Conservation (phyloP, 2,888 invertebrate species). For the Synanthedon andrenaeformis region DNA sequence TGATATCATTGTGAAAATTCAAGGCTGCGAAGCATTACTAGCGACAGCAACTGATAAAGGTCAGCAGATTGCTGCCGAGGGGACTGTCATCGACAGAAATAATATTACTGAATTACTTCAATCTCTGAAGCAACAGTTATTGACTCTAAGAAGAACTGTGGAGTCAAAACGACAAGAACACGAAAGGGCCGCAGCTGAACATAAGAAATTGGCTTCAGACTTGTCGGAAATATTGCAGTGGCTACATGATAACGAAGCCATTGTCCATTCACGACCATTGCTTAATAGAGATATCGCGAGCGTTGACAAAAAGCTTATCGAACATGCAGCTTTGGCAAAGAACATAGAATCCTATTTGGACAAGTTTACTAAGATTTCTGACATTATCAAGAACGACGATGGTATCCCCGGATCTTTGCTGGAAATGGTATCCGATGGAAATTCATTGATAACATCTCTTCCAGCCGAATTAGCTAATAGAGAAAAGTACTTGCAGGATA, state of each 20-base stretch:
- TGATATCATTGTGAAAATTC: constrained; percentile 86
- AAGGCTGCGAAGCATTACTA: constrained; percentile 89
- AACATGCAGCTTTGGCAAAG: constrained; percentile 76
- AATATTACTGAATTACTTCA: constrained; percentile 89
- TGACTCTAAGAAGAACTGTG: constrained; percentile 81
- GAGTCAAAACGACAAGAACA: constrained; percentile 90
- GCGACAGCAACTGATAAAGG: constrained; percentile 92
- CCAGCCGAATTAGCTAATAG: constrained; percentile 86
- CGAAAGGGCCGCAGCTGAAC: constrained; percentile 88
- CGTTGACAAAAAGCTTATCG: constrained; percentile 84
- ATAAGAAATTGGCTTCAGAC: constrained; percentile 85
- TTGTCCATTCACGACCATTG: constrained; percentile 84
- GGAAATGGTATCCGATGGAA: constrained; percentile 88
- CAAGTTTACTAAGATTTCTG: constrained; percentile 77
- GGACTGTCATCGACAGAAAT: constrained; percentile 87
- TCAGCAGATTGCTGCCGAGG: constrained; percentile 91
- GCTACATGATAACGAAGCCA: constrained; percentile 85
- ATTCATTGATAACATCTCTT: constrained; percentile 79
- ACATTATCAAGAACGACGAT: constrained; percentile 79
- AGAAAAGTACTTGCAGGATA: constrained; percentile 81
- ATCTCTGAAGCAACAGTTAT: constrained; percentile 85
- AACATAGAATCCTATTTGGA: constrained; percentile 79
- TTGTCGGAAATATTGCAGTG: constrained; percentile 86
- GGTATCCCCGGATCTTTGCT: constrained; percentile 82
- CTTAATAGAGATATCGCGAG: constrained; percentile 82